Conservation (phyloP, 2,797 vertebrate genomes). For the Mus minutoides region DNA sequence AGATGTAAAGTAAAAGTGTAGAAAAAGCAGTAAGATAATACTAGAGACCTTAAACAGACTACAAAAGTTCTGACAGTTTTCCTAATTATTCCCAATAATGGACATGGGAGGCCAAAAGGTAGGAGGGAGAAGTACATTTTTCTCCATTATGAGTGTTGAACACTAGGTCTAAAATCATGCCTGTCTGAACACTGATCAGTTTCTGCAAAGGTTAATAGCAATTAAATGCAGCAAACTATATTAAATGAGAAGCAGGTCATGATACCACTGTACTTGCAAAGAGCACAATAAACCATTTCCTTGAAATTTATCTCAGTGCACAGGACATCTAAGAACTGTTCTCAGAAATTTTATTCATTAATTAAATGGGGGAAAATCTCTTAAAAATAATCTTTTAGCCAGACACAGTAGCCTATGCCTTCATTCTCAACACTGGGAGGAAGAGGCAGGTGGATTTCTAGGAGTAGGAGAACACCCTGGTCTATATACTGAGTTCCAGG, state of each 20-base stretch:
- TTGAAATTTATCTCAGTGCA: constrained; percentile 82
- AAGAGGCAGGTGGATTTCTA: not conserved
- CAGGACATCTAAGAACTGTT: constrained; percentile 64
- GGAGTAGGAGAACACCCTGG: not conserved
- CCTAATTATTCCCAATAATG: constrained; percentile 91
- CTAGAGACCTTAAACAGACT: constrained; percentile 84
- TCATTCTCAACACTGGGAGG: not conserved
- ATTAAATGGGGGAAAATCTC: constrained; percentile 65
- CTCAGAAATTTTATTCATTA: constrained; percentile 58
- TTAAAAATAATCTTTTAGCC: constrained; percentile 1
- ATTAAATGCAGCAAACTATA: constrained; percentile 93
- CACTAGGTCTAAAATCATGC: constrained; percentile 90
- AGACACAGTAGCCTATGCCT: not conserved
- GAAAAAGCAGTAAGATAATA: constrained; percentile 84
- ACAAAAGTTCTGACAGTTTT: constrained; percentile 88
- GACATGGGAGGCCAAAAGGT: constrained; percentile 88
- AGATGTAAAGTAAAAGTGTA: constrained; percentile 87
- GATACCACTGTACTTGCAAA: constrained; percentile 88
- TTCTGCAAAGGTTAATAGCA: constrained; percentile 95
- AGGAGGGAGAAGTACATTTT: constrained; percentile 88
- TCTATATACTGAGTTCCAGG: not conserved
- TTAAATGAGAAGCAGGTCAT: constrained; percentile 90
- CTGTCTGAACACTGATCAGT: constrained; percentile 92
- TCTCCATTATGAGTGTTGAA: constrained; percentile 88
- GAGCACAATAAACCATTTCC: constrained; percentile 87